Base-by-base conservation (phyloP, 2,797 vertebrate species). In the Cyprinella venusta region DNA sequence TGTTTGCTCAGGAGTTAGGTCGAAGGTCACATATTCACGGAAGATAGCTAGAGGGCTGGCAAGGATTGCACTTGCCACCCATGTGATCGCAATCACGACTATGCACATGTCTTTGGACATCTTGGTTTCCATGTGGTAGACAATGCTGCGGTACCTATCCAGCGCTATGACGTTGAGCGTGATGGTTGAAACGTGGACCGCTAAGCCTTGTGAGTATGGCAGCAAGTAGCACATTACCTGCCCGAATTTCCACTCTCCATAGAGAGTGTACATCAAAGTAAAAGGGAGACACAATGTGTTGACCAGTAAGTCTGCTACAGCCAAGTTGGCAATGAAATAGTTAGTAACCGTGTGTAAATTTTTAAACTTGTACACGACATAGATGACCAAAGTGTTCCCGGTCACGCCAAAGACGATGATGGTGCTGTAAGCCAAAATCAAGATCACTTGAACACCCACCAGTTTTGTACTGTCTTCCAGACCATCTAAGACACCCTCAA, bases 31-130 rank as follows among this genome's bases (percentile, higher is more conserved):
- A 67, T 98, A 97, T 87, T 99, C 97, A 10, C 97, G 94, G 91
- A 99, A 99, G 89, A 99, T 97, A 81, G 97, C 98, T 48, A 99
- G 92, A 0, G 98, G 98, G 88, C 96, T 97, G 8, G 98, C 98
- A 77, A 99, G 82, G 56, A 97, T 87, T 5, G 96, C 96, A n/a
- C 97, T 98, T 86, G 95, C 87, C 4, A 92, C 93, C 98, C 97
- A 99, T 1, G 96, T 96, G 77, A 96, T 56, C 36, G 90, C 94
- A n/a, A 99, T 97, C 40, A 99, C 95, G 79, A 95, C 72, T 15
- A 94, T 92, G 78, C 97, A 97, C 92, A 95, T 94, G 18, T 92
- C 92, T 90, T 96, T 98, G 68, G 97, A 98, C 93, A 99, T 97
- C 90, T 97, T 97, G 89, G 96, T 97, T 89, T 99, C 96, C 86